Conservation (phyloP, 2,888 invertebrate species). For the Andrena praecox region DNA sequence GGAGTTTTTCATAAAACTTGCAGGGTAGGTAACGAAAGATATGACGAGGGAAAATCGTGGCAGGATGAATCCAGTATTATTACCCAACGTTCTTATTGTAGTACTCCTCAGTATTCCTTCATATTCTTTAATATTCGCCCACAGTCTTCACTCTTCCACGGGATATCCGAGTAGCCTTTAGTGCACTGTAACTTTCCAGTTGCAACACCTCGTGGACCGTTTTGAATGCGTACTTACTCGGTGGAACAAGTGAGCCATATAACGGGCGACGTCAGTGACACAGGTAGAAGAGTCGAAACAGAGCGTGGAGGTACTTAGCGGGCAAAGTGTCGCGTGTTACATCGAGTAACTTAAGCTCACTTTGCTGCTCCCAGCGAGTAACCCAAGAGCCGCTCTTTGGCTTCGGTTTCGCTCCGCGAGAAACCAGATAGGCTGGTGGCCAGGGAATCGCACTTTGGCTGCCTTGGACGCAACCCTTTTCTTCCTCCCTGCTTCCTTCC, state of each 20-base stretch:
- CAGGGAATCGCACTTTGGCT: constrained; percentile 69
- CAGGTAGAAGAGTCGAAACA: constrained; percentile 72
- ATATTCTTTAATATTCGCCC: neutral
- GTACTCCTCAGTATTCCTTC: neutral
- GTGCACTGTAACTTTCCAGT: neutral
- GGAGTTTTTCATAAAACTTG: too few relatives aligned
- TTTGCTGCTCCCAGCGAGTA: constrained; percentile 77
- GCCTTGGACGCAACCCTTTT: constrained; percentile 43
- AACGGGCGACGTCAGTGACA: constrained; percentile 69
- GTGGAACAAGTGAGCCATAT: constrained; percentile 54
- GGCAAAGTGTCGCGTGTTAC: constrained; percentile 81
- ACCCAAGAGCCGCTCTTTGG: constrained; percentile 81
- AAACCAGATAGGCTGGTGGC: constrained; percentile 74
- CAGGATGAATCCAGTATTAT: neutral
- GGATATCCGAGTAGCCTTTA: neutral
- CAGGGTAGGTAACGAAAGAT: too few relatives aligned
- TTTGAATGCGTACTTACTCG: neutral
- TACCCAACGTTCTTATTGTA: neutral
- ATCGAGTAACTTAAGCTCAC: constrained; percentile 77
- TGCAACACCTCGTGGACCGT: constrained; percentile 8
- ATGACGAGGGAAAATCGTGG: too few relatives aligned
- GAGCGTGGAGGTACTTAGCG: constrained; percentile 80
- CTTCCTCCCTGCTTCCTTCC: constrained; percentile 38
- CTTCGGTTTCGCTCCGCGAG: constrained; percentile 79
- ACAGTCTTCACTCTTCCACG: neutral